A percentile compares a stretch with the other conserved stretches of the same genome.
These are phyloP conservation scores for Turritopsis rubra DNA, from an alignment of 30 jellyfish, hydroid and myxozoan species.

Conservation along the genomic window DNA sequence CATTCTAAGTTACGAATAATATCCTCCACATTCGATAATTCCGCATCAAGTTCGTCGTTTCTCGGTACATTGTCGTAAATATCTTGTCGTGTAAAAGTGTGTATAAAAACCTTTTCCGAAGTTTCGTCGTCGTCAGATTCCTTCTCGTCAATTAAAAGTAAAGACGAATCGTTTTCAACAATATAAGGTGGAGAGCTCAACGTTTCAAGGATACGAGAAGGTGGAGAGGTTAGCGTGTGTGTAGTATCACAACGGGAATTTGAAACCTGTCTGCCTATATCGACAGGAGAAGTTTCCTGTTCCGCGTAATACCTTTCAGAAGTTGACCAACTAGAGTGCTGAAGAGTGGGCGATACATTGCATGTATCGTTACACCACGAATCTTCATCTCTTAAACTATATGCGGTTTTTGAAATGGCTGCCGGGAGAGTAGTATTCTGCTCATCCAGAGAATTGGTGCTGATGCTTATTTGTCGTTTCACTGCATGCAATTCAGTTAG, in stretches of 20 bases:
- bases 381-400: not conserved
- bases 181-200: not conserved
- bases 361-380: not conserved
- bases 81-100: not conserved
- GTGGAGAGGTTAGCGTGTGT: not conserved
- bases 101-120: not conserved
- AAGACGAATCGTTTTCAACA: not conserved
- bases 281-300: not conserved
- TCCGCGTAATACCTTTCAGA: not conserved
- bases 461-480: constrained; percentile 1
- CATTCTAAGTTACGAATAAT: not conserved
- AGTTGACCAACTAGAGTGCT: not conserved
- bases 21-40: constrained; percentile 1
- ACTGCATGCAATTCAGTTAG: constrained; percentile 30
- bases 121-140: constrained; percentile 4
- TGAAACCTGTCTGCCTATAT: not conserved
- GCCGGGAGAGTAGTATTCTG: not conserved
- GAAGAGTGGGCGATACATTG: not conserved
- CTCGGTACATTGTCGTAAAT: not conserved
- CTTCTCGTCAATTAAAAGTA: not conserved
- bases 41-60: not conserved
- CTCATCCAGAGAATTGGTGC: constrained; percentile 14
- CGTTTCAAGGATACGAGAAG: too few species aligned
- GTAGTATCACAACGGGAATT: not conserved
- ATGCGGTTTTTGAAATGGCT: not conserved